These are phyloP conservation scores for Notodonta ziczac DNA, from an alignment of 2,888 invertebrate genomes.

Conservation along the genomic window DNA sequence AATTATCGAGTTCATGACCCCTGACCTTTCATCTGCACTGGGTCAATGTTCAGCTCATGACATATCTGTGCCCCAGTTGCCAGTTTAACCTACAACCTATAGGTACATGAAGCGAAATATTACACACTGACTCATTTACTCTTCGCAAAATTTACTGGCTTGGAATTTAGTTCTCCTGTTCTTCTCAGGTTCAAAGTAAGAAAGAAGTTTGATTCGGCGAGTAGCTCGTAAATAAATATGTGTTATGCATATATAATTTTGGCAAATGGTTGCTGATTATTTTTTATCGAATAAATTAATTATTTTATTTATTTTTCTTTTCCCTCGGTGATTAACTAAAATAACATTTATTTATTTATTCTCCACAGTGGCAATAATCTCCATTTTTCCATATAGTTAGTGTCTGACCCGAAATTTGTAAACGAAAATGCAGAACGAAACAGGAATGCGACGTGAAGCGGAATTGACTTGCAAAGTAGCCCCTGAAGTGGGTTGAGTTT, in stretches of 20 bases:
- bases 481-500: conserved; percentile 20
- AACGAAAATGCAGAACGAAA: conserved; percentile 38
- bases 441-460: conserved; percentile 43
- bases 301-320: too few relatives aligned
- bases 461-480: conserved; percentile 66
- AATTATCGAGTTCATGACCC: conserved; percentile 14
- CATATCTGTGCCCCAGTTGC: conserved; percentile 35
- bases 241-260: too few relatives aligned
- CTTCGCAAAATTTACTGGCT: too few relatives aligned
- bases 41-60: conserved; percentile 36
- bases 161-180: too few relatives aligned
- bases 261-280: too few relatives aligned
- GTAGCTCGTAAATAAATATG: too few relatives aligned
- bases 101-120: too few relatives aligned
- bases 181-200: too few relatives aligned
- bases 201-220: too few relatives aligned
- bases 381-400: not conserved
- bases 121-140: too few relatives aligned
- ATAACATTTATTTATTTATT: not conserved
- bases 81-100: conserved; percentile 2
- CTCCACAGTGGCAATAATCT: not conserved
- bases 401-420: conserved; percentile 10
- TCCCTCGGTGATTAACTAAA: not conserved
- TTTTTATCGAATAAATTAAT: too few relatives aligned
- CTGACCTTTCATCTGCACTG: conserved; percentile 38